Base-by-base conservation (phyloP, 2,888 invertebrate species). In the Graphium colonna region DNA sequence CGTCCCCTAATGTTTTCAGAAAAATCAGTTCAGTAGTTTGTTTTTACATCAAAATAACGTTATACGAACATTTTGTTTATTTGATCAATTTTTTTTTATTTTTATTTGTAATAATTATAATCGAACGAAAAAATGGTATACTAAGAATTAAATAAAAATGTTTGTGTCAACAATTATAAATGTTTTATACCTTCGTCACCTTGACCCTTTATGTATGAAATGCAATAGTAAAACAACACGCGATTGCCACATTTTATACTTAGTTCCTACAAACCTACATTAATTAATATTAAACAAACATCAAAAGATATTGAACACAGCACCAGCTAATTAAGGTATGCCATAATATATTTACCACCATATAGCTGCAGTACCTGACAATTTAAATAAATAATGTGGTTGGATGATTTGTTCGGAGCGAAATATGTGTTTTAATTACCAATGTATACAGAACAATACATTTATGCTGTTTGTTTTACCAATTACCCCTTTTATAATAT, bases 161-260 rank as follows among this genome's bases (percentile, higher is more conserved):
- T 48, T 52, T 42, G 45, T 47, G 42, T 48, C 38, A 43, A 43
- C 43, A 39, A 31, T 17, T 43, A 49, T n/a, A 36, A 31, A 28
- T 28, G 44, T 51, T 1, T 44, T 13, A 39, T 53, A 15, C 36
- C 13, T 4, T 51, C 44, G 31, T 49, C 42, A 43, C 53, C 53
- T 44, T 53, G 53, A 53, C 48, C 53, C 44, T 49, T 48, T 44
- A 13, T 42, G 48, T 48, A 53, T 49, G 44, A 53, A 49, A 53
- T 53, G 48, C 53, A 53, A 49, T 49, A 39, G 13, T 31, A 49
- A 49, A 53, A 49, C 53, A 39, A 44, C 53, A 53, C 53, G 53
- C 53, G 43, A 53, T 52, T n/a, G 13, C 38, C 36, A 48, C 36
- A 44, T 53, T 52, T 39, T 44, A 31, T 40, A 39, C 12, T 12